Conservation (phyloP, 2,888 invertebrate species). For the Lycocerus yunnanus region DNA sequence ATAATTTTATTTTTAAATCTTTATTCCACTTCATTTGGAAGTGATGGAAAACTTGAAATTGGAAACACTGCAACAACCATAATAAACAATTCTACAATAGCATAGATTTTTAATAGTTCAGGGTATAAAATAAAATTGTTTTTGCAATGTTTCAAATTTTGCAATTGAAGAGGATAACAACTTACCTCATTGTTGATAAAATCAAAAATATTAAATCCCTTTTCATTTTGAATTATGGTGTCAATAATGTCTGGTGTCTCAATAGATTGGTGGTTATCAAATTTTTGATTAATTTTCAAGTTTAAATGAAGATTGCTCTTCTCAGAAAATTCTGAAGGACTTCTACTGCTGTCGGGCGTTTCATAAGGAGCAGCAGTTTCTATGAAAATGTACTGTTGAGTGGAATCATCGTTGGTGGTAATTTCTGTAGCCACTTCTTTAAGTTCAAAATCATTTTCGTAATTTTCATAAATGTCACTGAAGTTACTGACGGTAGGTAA, state of each 20-base stretch:
- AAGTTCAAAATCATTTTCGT: conserved; percentile 5
- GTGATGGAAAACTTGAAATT: too few relatives aligned
- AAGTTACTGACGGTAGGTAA: conserved; percentile 22
- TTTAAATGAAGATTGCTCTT: conserved; percentile 28
- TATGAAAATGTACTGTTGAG: conserved; percentile 8
- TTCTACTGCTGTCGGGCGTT: conserved; percentile 32
- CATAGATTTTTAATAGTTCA: too few relatives aligned
- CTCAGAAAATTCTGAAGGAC: conserved; percentile 15
- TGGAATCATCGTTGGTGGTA: not conserved
- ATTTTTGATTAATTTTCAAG: conserved; percentile 35
- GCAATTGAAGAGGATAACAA: not conserved
- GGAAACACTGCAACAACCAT: too few relatives aligned
- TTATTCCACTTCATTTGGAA: too few relatives aligned
- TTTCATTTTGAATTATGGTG: conserved; percentile 47
- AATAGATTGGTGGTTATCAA: conserved; percentile 33
- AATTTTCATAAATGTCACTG: conserved; percentile 23
- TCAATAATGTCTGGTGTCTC: conserved; percentile 57
- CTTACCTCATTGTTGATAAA: conserved; percentile 48
- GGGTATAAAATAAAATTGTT: too few relatives aligned
- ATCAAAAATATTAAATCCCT: conserved; percentile 49
- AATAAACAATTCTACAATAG: too few relatives aligned
- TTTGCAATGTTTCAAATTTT: too few relatives aligned
- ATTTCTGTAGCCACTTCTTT: not conserved
- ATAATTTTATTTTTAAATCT: too few relatives aligned
- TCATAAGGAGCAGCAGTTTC: conserved; percentile 14